Evolutionary conservation across 1,140 invertebrate genomes (phyloP).

Genomic region (Rhopalosiphum maidis): DNA sequence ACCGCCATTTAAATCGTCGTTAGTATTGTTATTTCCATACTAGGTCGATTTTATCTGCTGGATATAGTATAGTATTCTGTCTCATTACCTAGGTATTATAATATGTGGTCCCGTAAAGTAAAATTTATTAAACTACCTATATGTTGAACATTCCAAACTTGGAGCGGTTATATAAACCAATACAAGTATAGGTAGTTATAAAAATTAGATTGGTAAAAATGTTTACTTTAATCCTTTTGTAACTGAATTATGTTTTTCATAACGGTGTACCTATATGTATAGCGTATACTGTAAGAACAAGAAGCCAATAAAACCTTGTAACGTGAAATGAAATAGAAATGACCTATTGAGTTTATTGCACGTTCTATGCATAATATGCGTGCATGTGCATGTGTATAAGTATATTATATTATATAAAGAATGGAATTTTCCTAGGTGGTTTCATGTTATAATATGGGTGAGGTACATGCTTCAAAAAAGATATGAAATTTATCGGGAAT

Average conservation of each 20-base stretch:
- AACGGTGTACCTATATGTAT: no score
- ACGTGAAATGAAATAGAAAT: constrained; percentile 5
- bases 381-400: no score
- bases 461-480: no score
- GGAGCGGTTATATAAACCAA: not conserved
- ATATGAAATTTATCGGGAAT: no score
- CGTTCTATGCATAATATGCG: no score
- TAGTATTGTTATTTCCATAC: constrained; percentile 18
- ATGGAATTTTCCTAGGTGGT: no score
- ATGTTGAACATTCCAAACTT: constrained; percentile 22
- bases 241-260: not conserved
- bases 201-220: constrained; percentile 8
- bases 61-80: not conserved
- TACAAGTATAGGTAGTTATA: not conserved
- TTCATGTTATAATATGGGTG: no score
- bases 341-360: constrained; percentile 2
- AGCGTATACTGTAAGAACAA: no score
- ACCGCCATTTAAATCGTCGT: constrained; percentile 14
- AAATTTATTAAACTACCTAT: not conserved
- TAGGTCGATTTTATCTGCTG: not conserved
- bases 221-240: not conserved
- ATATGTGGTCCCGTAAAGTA: not conserved
- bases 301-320: constrained; percentile 1
- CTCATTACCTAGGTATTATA: not conserved
- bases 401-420: no score